phyloP scores from a whole-genome alignment of 2,113 vertebrate species.

The Cyprinus carpio region DNA sequence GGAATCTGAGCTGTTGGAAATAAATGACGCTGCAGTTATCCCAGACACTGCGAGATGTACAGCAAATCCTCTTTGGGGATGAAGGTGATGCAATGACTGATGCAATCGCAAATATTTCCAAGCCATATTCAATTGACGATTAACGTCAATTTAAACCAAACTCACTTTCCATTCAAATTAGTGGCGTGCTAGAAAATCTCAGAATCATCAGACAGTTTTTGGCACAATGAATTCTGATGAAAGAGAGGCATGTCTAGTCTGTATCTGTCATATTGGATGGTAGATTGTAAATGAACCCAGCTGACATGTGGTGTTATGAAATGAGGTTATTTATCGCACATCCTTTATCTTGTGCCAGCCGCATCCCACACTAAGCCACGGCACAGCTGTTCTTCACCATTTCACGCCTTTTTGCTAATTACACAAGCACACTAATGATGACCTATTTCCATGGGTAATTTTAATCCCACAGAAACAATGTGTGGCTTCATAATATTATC shows the following conservation, averaged over 20 bases:
- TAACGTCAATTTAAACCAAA: slow-evolving; percentile 19
- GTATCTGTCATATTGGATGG: slow-evolving; percentile 7
- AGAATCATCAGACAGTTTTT: slow-evolving; percentile 21
- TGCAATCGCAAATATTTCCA: slow-evolving; percentile 36
- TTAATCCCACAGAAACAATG: slow-evolving; percentile 56
- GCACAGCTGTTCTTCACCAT: slow-evolving; percentile 58
- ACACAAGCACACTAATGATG: slow-evolving; percentile 51
- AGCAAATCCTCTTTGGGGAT: slow-evolving; percentile 35
- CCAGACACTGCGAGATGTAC: slow-evolving; percentile 44
- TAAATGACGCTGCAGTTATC: slow-evolving; percentile 52
- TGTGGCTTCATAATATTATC: slow-evolving; percentile 45
- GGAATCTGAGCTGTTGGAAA: slow-evolving; percentile 43
- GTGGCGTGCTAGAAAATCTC: slow-evolving; percentile 1
- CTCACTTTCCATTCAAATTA: not conserved
- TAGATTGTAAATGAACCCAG: slow-evolving; percentile 39
- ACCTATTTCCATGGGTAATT: slow-evolving; percentile 56
- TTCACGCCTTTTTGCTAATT: slow-evolving; percentile 61
- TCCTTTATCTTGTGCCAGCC: slow-evolving; percentile 43
- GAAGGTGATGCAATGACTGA: slow-evolving; percentile 46
- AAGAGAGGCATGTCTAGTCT: slow-evolving; percentile 18
- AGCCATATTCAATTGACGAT: not conserved
- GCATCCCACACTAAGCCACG: slow-evolving; percentile 50
- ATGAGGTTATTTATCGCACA: slow-evolving; percentile 54
- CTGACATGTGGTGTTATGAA: slow-evolving; percentile 50
- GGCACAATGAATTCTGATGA: slow-evolving; percentile 7